phyloP scores from a whole-genome alignment of 2,888 invertebrate species.

The Agrotis clavis region DNA sequence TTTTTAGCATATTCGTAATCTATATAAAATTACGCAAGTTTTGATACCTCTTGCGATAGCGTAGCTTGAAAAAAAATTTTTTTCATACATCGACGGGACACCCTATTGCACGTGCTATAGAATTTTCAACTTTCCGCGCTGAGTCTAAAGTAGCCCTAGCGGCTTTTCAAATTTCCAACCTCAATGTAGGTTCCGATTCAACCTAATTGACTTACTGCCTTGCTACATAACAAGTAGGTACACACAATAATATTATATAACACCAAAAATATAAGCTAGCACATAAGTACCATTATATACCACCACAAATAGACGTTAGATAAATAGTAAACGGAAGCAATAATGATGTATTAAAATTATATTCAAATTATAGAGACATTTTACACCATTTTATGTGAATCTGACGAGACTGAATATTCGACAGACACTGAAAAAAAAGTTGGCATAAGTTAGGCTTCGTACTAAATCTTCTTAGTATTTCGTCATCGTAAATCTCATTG shows the following conservation, averaged over 20 bases:
- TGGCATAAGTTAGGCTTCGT: no score
- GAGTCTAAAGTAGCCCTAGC: neutral
- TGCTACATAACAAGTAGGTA: constrained; percentile 6
- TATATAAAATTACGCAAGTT: no score
- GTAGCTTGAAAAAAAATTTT: no score
- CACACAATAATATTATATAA: constrained; percentile 2
- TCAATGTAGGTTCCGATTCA: neutral
- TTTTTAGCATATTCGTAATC: no score
- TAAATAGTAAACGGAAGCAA: constrained; percentile 15
- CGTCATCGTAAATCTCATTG: no score
- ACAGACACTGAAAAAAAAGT: no score
- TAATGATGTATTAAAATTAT: constrained; percentile 22
- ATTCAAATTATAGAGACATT: constrained; percentile 31
- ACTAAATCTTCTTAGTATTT: no score
- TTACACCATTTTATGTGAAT: constrained; percentile 34
- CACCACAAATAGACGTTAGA: constrained; percentile 3
- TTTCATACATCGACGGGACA: no score
- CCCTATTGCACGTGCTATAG: no score
- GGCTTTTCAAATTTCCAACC: neutral
- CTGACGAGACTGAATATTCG: neutral
- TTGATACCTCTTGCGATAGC: no score
- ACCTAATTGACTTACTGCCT: neutral
- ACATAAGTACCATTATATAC: constrained; percentile 8
- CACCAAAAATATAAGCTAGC: constrained; percentile 15
- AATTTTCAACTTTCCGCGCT: neutral